Evolutionary conservation across 2,113 vertebrate genomes (phyloP), one percentile per base, ranked within the genome.

Genomic region (Zosterops borbonicus): DNA sequence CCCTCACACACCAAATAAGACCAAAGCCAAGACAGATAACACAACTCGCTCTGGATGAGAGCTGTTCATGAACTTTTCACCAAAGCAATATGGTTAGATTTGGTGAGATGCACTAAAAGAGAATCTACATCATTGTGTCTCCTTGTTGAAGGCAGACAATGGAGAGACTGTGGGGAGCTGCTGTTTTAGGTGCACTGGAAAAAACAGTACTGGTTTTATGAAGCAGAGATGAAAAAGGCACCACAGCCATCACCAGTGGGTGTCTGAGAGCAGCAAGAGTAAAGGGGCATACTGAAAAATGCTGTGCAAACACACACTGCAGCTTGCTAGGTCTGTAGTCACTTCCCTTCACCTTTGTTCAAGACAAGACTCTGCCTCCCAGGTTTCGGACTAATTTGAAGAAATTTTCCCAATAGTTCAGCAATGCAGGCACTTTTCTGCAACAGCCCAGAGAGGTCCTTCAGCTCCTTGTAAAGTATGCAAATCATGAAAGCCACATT

Each of bases 51-150:
- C 74, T 71, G 65, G 56, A 27, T 11, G 20, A 89, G 83, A 90
- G 55, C 78, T 83, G 77, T 88, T 85, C 91, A 77, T 17, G 58
- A 14, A 3, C 3, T 11, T 92, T 83, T 73, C 74, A 33, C 78
- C 24, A 16, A 73, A 93, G 91, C 39, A 62, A 69, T 84, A 75
- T 59, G 16, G 50, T 68, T 35, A n/a, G n/a, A 39, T 27, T 25
- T 65, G 28, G 49, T 68, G 56, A 79, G 64, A 96, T 87, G 94
- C 83, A 95, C 89, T 94, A 88, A 95, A 97, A 95, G 83, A 83
- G 47, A 96, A 96, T 89, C 90, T 75, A 39, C 31, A 73, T 16
- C 68, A 87, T 29, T 0, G 1, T 6, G 25, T 59, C n/a, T 46
- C 67, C 60, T 73, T 74, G 69, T 42, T 83, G 77, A 90, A 14